Conservation (phyloP, 2,113 vertebrate species). For the Neodontobutis hainanensis region DNA sequence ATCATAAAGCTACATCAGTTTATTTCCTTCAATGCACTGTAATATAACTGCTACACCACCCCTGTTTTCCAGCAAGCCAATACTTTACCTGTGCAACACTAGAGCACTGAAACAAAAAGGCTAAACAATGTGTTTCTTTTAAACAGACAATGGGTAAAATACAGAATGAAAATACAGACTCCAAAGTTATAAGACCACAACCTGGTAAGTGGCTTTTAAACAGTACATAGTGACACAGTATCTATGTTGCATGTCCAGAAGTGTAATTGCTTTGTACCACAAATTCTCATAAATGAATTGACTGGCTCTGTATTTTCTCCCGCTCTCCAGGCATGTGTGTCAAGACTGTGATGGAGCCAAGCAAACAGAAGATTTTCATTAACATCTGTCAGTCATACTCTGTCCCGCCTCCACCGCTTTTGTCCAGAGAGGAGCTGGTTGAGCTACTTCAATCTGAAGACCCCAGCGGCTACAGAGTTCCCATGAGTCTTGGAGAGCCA, state of each 20-base stretch:
- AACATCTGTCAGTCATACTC: conserved; percentile 87
- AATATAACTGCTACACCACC: no score
- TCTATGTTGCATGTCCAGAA: neutral
- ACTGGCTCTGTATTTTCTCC: neutral
- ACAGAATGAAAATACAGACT: conserved; percentile 58
- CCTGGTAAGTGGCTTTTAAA: conserved; percentile 59
- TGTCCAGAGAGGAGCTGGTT: conserved; percentile 83
- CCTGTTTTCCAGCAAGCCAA: no score
- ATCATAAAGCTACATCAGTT: no score
- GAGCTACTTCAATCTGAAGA: conserved; percentile 87
- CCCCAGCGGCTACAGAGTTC: conserved; percentile 84
- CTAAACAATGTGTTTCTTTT: neutral
- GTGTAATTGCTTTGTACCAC: neutral
- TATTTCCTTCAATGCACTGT: no score
- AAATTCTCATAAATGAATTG: no score
- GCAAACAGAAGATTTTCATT: conserved; percentile 84
- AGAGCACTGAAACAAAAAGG: neutral
- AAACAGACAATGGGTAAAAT: conserved; percentile 67
- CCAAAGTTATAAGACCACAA: conserved; percentile 75
- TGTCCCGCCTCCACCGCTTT: conserved; percentile 82
- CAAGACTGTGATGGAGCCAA: conserved; percentile 78
- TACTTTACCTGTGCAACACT: neutral
- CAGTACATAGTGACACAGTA: no score
- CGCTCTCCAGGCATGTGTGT: conserved; percentile 84
- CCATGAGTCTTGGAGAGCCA: conserved; percentile 91